Base-by-base conservation (phyloP, 2,113 vertebrate species). In the Tenrec ecaudatus region DNA sequence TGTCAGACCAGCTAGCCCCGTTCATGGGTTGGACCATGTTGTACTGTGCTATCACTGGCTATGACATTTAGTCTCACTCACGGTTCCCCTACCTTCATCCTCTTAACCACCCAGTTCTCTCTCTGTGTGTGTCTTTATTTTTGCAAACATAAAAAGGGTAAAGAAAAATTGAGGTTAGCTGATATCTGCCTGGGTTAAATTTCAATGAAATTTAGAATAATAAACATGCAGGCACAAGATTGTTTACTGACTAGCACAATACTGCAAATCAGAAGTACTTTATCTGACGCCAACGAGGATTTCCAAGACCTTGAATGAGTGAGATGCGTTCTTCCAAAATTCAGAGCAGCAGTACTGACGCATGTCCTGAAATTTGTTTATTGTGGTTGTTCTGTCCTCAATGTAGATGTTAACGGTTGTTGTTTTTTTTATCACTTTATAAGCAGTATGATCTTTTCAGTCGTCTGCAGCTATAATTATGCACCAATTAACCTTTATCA, bases 401-500 rank as follows among this genome's bases (percentile, higher is more conserved):
- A 82, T 95, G 69, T 92, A 96, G 91, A 92, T 69, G 83, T 71
- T 84, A 96, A 96, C 88, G 3, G 40, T 40, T 40, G 3, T 40
- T 40, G 40, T 40, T 47, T 23, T 96, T 95, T 94, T 93, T 53
- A 82, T 78, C 57, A 91, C 69, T 97, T 96, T 95, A 92, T 88
- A 94, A 96, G 90, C 95, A 76, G 31, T 80, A 73, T 68, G 94
- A 96, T 97, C 91, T 95, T 92, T 98, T 93, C 95, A 75, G 95
- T 86, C 95, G 95, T 95, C 94, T 96, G 47, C 8, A 19, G 66
- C 83, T 97, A 95, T 97, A 98, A 98, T 97, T 98, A 97, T 96
- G 90, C 89, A 95, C 92, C 96, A 97, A 97, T 98, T 98, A 98
- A 98, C 97, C 97, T 98, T 98, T 98, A 98, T 98, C 98, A 98